These are phyloP conservation scores for Brachionus koreanus DNA, from an alignment of 1,140 invertebrate genomes.

Conservation along the genomic window DNA sequence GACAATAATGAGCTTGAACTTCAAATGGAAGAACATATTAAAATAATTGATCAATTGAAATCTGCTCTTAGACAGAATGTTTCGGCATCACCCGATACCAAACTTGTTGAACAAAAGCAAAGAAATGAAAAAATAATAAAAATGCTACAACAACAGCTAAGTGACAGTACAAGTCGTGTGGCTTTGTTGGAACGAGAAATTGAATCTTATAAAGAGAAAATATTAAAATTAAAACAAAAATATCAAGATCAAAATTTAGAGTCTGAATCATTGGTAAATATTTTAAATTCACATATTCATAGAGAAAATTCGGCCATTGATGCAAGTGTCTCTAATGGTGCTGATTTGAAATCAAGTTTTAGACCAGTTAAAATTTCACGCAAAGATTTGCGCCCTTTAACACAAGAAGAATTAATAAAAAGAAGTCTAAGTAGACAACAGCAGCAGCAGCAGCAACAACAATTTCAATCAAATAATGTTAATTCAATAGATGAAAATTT, in stretches of 20 bases:
- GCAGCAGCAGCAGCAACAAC: background rate
- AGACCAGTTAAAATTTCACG: slow-evolving; percentile 55
- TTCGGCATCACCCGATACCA: slow-evolving; percentile 52
- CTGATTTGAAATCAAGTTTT: slow-evolving; percentile 4
- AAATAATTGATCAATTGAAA: slow-evolving; percentile 56
- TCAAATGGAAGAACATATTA: slow-evolving; percentile 59
- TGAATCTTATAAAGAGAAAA: slow-evolving; percentile 17
- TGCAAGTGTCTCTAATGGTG: background rate
- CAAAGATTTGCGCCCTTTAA: slow-evolving; percentile 54
- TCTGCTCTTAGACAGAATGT: slow-evolving; percentile 52
- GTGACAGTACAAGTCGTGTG: slow-evolving; percentile 48
- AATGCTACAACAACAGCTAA: slow-evolving; percentile 55
- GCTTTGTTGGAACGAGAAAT: slow-evolving; percentile 44
- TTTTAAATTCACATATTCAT: background rate
- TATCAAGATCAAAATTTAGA: slow-evolving; percentile 1
- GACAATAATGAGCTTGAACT: slow-evolving; percentile 67
- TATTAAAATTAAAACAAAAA: slow-evolving; percentile 37
- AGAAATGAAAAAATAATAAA: slow-evolving; percentile 60
- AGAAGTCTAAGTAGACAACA: slow-evolving; percentile 48
- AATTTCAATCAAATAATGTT: background rate
- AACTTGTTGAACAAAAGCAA: slow-evolving; percentile 56
- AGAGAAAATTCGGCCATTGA: background rate
- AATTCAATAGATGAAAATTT: background rate
- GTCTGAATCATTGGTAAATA: background rate
- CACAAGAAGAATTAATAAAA: slow-evolving; percentile 53